These are phyloP conservation scores for Dolichomitus sp. DNA, from an alignment of 2,888 invertebrate genomes.

Conservation along the genomic window DNA sequence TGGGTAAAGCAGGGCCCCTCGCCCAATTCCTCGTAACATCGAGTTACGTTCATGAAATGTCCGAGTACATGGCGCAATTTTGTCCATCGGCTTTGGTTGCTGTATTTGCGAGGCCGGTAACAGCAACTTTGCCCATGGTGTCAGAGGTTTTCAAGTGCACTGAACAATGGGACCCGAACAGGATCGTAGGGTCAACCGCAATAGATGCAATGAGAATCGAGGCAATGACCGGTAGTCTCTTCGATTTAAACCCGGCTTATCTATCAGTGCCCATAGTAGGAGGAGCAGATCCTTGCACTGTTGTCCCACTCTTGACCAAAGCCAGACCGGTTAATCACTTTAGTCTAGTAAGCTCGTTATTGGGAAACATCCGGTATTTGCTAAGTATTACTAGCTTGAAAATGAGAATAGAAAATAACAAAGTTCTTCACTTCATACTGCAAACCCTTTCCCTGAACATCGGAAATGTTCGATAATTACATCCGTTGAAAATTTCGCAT, in stretches of 20 bases:
- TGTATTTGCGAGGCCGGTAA: conserved; percentile 81
- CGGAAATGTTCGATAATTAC: no score
- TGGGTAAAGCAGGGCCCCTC: conserved; percentile 65
- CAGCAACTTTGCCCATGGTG: conserved; percentile 78
- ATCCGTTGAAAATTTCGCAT: no score
- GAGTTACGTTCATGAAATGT: conserved; percentile 74
- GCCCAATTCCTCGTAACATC: conserved; percentile 73
- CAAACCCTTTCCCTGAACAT: not conserved
- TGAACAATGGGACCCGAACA: conserved; percentile 77
- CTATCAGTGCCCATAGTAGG: conserved; percentile 79
- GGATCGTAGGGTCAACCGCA: conserved; percentile 79
- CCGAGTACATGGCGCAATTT: conserved; percentile 73
- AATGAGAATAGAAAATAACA: not conserved
- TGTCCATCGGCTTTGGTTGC: conserved; percentile 79
- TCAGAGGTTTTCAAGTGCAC: conserved; percentile 77
- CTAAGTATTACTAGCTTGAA: not conserved
- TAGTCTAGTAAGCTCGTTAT: conserved; percentile 55
- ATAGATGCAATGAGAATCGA: conserved; percentile 78
- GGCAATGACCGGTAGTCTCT: conserved; percentile 75
- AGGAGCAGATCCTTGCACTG: conserved; percentile 78
- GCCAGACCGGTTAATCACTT: conserved; percentile 76
- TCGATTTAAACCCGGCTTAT: conserved; percentile 78
- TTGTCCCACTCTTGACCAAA: conserved; percentile 79
- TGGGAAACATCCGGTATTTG: no score
- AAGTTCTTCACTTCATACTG: not conserved